A percentile compares a stretch with the other conserved stretches of the same genome.
Conservation (phyloP, 2,797 vertebrate species). For the Setipinna tenuifilis region DNA sequence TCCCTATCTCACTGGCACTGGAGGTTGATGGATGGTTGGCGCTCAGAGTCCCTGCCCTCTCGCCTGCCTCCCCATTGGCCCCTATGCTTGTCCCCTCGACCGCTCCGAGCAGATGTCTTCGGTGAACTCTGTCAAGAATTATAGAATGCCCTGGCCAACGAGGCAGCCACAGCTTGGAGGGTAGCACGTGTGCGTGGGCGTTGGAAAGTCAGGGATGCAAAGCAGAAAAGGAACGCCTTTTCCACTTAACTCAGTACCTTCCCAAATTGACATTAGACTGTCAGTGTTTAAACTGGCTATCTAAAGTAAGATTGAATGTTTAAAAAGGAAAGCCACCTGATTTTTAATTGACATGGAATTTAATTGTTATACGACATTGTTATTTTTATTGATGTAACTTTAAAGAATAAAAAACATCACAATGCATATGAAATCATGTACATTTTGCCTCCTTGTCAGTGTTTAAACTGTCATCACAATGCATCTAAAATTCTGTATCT, state of each 20-base stretch:
- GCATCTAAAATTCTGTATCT: too few relatives aligned
- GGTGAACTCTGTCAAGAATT: slow-evolving; percentile 86
- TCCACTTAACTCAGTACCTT: background rate
- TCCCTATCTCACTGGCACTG: slow-evolving; percentile 48
- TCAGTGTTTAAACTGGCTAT: background rate
- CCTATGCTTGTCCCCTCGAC: slow-evolving; percentile 65
- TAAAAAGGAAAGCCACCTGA: background rate
- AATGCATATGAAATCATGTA: too few relatives aligned
- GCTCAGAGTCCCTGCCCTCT: slow-evolving; percentile 61
- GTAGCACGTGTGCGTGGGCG: slow-evolving; percentile 14
- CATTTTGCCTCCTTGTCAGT: too few relatives aligned
- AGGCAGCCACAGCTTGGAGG: slow-evolving; percentile 34
- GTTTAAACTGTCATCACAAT: too few relatives aligned
- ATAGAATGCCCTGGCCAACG: slow-evolving; percentile 73
- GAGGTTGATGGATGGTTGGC: slow-evolving; percentile 71
- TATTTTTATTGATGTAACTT: too few relatives aligned
- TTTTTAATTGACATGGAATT: background rate
- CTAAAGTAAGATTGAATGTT: background rate
- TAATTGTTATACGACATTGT: background rate
- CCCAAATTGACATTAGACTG: background rate
- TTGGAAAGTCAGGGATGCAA: background rate
- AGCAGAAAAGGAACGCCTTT: background rate
- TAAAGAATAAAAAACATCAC: too few relatives aligned
- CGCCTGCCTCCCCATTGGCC: slow-evolving; percentile 68
- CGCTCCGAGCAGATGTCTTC: slow-evolving; percentile 82